phyloP scores from a whole-genome alignment of 2,888 invertebrate species.

The Brassicogethes aeneus region DNA sequence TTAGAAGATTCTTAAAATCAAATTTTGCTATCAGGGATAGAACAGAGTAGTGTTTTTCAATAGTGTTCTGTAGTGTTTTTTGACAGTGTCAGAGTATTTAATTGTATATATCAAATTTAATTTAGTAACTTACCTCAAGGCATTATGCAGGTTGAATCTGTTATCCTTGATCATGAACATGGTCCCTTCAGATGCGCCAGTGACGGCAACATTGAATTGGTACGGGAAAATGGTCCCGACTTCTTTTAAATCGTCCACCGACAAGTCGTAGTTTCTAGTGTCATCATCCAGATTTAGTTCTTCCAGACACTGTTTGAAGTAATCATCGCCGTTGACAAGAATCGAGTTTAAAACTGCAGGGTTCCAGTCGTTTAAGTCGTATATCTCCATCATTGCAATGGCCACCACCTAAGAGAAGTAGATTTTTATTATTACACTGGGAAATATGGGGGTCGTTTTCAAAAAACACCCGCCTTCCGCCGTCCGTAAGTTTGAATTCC shows the following conservation, averaged over 20 bases:
- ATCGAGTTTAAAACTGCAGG: constrained; percentile 53
- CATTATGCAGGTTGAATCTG: constrained; percentile 55
- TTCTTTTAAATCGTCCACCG: constrained; percentile 47
- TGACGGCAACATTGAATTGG: constrained; percentile 47
- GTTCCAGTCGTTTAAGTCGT: constrained; percentile 55
- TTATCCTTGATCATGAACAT: constrained; percentile 49
- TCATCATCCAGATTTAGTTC: too few species aligned
- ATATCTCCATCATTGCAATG: constrained; percentile 49
- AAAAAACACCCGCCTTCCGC: too few species aligned
- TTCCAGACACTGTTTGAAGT: constrained; percentile 44
- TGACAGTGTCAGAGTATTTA: too few species aligned
- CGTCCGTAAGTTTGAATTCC: too few species aligned
- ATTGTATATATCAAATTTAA: too few species aligned
- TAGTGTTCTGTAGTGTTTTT: too few species aligned
- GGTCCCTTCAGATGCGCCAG: constrained; percentile 51
- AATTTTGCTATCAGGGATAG: too few species aligned
- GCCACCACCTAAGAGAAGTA: constrained; percentile 22
- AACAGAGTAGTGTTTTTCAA: too few species aligned
- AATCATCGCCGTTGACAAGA: constrained; percentile 49
- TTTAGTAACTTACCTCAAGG: constrained; percentile 42
- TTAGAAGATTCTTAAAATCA: too few species aligned
- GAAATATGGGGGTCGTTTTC: too few species aligned
- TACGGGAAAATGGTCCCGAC: constrained; percentile 51
- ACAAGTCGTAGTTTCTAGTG: constrained; percentile 48
- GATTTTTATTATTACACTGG: not conserved